phyloP scores from a whole-genome alignment of 2,113 vertebrate genomes.

The Galeopterus variegatus region DNA sequence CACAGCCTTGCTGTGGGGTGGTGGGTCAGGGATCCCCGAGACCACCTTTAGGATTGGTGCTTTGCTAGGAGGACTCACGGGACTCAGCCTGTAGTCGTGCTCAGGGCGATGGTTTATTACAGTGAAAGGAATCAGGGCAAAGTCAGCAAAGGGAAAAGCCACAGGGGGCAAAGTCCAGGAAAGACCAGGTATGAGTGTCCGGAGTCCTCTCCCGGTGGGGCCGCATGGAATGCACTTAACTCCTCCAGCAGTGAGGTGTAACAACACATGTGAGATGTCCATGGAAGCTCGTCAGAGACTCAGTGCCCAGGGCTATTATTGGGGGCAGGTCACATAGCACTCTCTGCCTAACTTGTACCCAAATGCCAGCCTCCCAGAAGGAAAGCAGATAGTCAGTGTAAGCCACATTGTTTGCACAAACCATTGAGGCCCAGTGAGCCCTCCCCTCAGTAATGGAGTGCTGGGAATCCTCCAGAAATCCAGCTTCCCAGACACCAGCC shows the following conservation, averaged over 20 bases:
- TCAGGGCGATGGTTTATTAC: neutral
- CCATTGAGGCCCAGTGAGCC: too few relatives aligned
- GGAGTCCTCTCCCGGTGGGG: neutral
- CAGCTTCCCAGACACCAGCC: neutral
- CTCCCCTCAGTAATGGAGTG: neutral
- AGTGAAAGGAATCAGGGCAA: neutral
- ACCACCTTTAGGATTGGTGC: too few relatives aligned
- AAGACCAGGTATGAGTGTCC: neutral
- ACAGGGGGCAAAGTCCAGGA: rapidly evolving
- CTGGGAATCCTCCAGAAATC: neutral
- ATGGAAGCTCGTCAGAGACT: neutral
- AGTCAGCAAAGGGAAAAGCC: neutral
- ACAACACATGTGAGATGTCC: neutral
- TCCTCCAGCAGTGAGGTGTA: too few relatives aligned
- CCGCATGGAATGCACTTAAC: rapidly evolving
- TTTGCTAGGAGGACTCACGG: too few relatives aligned
- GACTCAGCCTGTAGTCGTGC: neutral
- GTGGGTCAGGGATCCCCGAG: rapidly evolving
- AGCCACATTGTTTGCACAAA: neutral
- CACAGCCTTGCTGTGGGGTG: neutral
- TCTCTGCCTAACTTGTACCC: rapidly evolving
- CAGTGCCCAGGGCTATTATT: rapidly evolving
- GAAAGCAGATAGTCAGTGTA: neutral
- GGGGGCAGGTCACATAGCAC: neutral
- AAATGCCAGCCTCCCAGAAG: neutral